Conservation (phyloP, 2,797 vertebrate genomes). For the Micropoecilia bifurca region DNA sequence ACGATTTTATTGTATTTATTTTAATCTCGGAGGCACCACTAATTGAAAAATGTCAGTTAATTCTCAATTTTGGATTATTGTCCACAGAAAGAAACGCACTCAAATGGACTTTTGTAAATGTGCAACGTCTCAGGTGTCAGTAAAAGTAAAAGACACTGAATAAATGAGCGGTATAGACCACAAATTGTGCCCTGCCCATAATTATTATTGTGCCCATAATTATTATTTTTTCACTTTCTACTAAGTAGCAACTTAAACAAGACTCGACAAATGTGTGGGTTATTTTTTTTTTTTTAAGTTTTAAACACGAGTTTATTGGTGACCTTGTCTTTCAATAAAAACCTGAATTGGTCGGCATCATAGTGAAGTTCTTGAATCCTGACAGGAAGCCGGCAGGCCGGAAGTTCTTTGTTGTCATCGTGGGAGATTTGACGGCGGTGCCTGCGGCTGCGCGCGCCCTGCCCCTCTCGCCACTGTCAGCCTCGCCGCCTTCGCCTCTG, state of each 20-base stretch:
- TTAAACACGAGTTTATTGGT: background rate
- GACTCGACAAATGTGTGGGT: background rate
- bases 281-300: too few species aligned
- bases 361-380: background rate
- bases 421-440: background rate
- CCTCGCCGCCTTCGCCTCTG: background rate
- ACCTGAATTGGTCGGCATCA: background rate
- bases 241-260: background rate
- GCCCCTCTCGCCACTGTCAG: slow-evolving; percentile 29
- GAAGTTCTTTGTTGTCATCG: background rate
- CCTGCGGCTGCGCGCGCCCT: slow-evolving; percentile 46
- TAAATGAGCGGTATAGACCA: background rate
- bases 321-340: slow-evolving; percentile 5
- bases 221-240: background rate
- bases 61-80: background rate
- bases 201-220: too few species aligned
- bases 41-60: background rate
- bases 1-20: background rate
- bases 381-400: background rate
- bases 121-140: background rate
- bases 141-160: background rate
- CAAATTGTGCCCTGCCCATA: background rate
- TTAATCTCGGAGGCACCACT: background rate
- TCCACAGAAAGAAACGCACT: background rate
- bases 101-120: background rate